A percentile compares a stretch with the other conserved stretches of the same genome.
phyloP scores from a whole-genome alignment of 2,888 invertebrate species.

The Abrostola tripartita region DNA sequence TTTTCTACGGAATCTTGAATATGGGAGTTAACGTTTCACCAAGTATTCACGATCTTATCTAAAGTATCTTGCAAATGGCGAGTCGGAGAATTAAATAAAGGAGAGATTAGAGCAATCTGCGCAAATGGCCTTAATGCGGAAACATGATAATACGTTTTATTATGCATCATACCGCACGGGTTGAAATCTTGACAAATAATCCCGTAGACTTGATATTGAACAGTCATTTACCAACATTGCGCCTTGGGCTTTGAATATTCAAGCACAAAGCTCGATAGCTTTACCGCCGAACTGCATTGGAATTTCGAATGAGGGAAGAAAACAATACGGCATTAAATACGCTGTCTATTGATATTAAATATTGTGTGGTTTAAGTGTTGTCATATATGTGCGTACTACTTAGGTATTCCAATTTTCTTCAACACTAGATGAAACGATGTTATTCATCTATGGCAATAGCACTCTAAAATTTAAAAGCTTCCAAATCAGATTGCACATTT shows the following conservation, averaged over 20 bases:
- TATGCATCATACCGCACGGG: not conserved
- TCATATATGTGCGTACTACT: not conserved
- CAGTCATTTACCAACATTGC: slow-evolving; percentile 28
- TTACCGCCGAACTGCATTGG: slow-evolving; percentile 17
- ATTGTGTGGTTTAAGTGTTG: not conserved
- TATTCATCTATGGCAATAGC: not conserved
- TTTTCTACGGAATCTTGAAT: slow-evolving; percentile 30
- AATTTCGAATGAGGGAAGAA: slow-evolving; percentile 15
- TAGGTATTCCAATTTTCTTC: not conserved
- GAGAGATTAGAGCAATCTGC: slow-evolving; percentile 38
- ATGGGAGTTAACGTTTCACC: slow-evolving; percentile 31
- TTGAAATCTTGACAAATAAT: slow-evolving; percentile 27
- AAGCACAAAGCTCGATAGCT: slow-evolving; percentile 23
- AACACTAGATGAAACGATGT: not conserved
- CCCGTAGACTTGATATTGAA: slow-evolving; percentile 20
- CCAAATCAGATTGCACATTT: too few species aligned
- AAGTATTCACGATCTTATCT: slow-evolving; percentile 47
- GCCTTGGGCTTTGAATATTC: slow-evolving; percentile 39
- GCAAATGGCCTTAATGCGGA: slow-evolving; percentile 29
- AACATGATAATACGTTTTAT: slow-evolving; percentile 29
- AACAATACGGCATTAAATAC: slow-evolving; percentile 17
- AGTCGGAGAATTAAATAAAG: slow-evolving; percentile 47
- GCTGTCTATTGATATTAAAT: not conserved
- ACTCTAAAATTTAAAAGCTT: too few species aligned
- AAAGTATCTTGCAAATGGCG: slow-evolving; percentile 45